phyloP scores from a whole-genome alignment of 2,113 vertebrate species.

The Anolis carolinensis region DNA sequence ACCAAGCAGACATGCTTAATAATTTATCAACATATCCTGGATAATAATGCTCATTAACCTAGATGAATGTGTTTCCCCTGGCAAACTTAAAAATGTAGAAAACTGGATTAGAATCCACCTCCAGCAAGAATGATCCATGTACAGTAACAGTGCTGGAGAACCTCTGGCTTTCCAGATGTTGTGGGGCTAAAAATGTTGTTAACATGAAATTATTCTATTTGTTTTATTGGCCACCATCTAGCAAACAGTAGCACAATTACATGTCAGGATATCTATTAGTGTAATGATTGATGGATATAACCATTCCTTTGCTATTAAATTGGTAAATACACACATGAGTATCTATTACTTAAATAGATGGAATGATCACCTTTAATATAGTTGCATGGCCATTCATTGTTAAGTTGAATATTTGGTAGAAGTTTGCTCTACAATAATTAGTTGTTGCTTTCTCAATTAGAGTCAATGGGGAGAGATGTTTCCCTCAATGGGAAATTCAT shows the following conservation, averaged over 20 bases:
- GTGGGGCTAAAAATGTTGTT: not conserved
- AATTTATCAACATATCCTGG: not conserved
- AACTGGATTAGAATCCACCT: not conserved
- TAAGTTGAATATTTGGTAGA: not conserved
- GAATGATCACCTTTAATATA: not conserved
- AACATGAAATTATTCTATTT: not conserved
- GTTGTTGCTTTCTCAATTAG: not conserved
- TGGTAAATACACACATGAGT: not conserved
- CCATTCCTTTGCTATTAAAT: not conserved
- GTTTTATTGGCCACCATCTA: not conserved
- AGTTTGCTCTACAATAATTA: not conserved
- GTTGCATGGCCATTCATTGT: not conserved
- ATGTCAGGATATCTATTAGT: not conserved
- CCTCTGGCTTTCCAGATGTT: not conserved
- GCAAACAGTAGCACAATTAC: not conserved
- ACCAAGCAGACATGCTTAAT: constrained; percentile 1
- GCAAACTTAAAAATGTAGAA: not conserved
- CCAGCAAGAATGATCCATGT: not conserved
- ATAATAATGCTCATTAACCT: not conserved
- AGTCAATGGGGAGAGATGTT: not conserved
- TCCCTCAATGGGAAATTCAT: not conserved
- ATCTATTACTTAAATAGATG: not conserved
- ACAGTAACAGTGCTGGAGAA: not conserved
- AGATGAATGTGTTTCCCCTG: not conserved
- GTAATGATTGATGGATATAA: not conserved